Evolutionary conservation across 53 echinoderm and acorn worm genomes (phyloP).

Genomic region (Pentamera pediparva): DNA sequence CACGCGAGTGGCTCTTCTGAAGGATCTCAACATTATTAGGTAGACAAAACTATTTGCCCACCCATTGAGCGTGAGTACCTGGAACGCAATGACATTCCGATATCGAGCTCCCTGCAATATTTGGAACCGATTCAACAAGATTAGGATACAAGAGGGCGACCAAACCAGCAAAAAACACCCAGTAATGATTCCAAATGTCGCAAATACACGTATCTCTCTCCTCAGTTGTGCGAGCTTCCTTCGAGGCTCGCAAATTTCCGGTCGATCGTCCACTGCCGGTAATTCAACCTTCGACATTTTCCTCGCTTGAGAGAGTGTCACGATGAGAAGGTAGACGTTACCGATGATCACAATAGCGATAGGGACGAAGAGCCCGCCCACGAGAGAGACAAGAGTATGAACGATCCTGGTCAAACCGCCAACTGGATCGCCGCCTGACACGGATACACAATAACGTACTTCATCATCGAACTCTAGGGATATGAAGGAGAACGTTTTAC

Average conservation of each 20-base stretch:
- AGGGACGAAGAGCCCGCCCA: background rate
- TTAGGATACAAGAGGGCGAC: background rate
- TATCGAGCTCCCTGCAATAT: background rate
- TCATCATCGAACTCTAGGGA: background rate
- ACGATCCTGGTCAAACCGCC: background rate
- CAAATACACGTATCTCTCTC: background rate
- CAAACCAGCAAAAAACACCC: background rate
- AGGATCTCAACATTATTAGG: background rate
- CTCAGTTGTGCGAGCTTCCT: background rate
- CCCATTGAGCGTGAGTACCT: background rate
- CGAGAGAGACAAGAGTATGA: background rate
- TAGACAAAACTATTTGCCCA: constrained; percentile 2
- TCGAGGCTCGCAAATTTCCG: background rate
- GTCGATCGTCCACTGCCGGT: background rate
- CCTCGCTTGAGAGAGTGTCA: background rate
- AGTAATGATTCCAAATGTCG: background rate
- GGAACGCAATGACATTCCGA: background rate
- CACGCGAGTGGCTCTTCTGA: background rate
- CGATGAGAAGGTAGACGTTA: background rate
- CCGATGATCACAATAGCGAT: background rate
- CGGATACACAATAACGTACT: background rate
- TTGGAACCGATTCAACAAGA: background rate
- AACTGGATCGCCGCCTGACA: background rate
- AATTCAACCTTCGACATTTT: background rate
- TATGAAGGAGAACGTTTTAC: background rate